A percentile compares a stretch with the other conserved stretches of the same genome.
phyloP scores from a whole-genome alignment of 2,888 invertebrate genomes.

The Diarsia rubi region DNA sequence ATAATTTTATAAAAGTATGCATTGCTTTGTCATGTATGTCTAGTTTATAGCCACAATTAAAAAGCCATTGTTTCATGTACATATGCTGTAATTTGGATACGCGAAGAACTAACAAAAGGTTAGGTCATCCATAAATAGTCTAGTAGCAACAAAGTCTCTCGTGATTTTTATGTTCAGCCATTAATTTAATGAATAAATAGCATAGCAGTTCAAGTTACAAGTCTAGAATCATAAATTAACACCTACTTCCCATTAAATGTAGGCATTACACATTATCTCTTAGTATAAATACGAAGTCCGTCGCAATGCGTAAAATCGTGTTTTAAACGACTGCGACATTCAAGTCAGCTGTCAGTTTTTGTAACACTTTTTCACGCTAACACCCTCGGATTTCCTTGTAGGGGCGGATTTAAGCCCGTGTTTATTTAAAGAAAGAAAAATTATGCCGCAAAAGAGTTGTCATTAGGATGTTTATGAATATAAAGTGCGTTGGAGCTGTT shows the following conservation, averaged over 20 bases:
- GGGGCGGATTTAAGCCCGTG: background rate
- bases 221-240: constrained; percentile 30
- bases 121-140: background rate
- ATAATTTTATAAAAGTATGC: too few species aligned
- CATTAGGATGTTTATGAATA: background rate
- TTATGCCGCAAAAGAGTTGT: background rate
- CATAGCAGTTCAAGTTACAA: constrained; percentile 20
- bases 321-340: constrained; percentile 44
- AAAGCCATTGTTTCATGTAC: too few species aligned
- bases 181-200: constrained; percentile 14
- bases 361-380: constrained; percentile 26
- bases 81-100: too few species aligned
- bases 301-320: constrained; percentile 61
- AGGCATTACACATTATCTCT: constrained; percentile 23
- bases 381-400: constrained; percentile 21
- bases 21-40: too few species aligned
- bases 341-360: constrained; percentile 32
- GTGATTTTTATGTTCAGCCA: background rate
- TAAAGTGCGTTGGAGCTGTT: background rate
- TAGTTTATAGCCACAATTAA: too few species aligned
- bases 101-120: background rate
- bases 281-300: constrained; percentile 32
- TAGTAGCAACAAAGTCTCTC: background rate
- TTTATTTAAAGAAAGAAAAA: constrained; percentile 12
- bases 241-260: constrained; percentile 16